These are phyloP conservation scores for Physella acuta DNA, from an alignment of 1,140 invertebrate genomes.

Conservation along the genomic window DNA sequence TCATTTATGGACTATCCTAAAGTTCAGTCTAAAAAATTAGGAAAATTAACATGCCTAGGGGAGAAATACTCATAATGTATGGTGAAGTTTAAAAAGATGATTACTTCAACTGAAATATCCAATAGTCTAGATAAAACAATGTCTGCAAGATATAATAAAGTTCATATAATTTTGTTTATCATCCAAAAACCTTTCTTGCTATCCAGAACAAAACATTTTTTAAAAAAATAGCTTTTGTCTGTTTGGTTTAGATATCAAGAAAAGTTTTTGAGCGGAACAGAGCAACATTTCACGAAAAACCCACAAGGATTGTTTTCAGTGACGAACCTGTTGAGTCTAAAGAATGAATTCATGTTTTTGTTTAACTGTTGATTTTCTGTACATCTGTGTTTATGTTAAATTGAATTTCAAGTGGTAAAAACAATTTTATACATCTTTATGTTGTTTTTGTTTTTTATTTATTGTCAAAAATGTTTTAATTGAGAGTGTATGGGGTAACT, in stretches of 20 bases:
- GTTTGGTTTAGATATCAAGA: slow-evolving; percentile 16
- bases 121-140: neutral
- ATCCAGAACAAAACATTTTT: neutral
- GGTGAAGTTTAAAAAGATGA: neutral
- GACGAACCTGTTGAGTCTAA: no score
- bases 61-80: neutral
- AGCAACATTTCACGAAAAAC: slow-evolving; percentile 19
- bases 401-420: no score
- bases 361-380: no score
- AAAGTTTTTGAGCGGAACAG: slow-evolving; percentile 25
- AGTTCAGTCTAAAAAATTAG: no score
- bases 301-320: slow-evolving; percentile 16
- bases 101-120: neutral
- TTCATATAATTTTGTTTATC: neutral
- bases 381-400: no score
- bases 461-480: no score
- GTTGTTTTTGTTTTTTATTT: no score
- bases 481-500: no score
- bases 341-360: no score
- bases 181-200: neutral
- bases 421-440: no score
- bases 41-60: no score
- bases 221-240: neutral
- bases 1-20: no score
- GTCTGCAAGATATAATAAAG: neutral